phyloP scores from a whole-genome alignment of 1,140 invertebrate species.

The Pogonus chalceus region DNA sequence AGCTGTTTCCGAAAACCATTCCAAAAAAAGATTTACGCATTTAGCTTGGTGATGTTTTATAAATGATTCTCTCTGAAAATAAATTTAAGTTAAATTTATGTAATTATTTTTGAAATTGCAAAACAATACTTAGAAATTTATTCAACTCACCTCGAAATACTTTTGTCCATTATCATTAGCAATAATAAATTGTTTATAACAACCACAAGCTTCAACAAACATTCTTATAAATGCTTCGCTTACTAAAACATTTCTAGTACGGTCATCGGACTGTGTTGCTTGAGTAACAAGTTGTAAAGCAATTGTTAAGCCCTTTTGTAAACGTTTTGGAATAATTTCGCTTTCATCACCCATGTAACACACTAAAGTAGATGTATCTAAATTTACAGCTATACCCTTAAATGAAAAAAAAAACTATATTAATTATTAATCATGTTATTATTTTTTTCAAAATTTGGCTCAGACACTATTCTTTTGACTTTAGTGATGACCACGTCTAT shows the following conservation, averaged over 20 bases:
- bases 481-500: no score
- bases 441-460: no score
- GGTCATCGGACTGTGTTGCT: conserved; percentile 28
- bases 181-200: conserved; percentile 45
- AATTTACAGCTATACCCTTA: conserved; percentile 54
- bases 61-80: conserved; percentile 51
- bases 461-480: no score
- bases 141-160: conserved; percentile 46
- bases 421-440: conserved; percentile 1
- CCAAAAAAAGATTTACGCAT: conserved; percentile 57
- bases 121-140: no score
- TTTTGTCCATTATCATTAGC: conserved; percentile 38
- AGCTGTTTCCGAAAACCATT: conserved; percentile 75
- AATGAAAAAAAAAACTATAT: conserved; percentile 19
- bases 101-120: no score
- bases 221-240: conserved; percentile 56
- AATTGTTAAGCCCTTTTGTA: conserved; percentile 43
- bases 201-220: conserved; percentile 53
- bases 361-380: conserved; percentile 46
- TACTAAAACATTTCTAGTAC: conserved; percentile 44
- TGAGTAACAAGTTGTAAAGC: conserved; percentile 42
- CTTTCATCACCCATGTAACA: conserved; percentile 50
- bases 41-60: conserved; percentile 47
- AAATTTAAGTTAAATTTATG: no score
- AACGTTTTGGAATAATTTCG: conserved; percentile 48